These are phyloP conservation scores for Zoanthus solanderi DNA, from an alignment of 92 coral and sea anemone species.

Conservation along the genomic window DNA sequence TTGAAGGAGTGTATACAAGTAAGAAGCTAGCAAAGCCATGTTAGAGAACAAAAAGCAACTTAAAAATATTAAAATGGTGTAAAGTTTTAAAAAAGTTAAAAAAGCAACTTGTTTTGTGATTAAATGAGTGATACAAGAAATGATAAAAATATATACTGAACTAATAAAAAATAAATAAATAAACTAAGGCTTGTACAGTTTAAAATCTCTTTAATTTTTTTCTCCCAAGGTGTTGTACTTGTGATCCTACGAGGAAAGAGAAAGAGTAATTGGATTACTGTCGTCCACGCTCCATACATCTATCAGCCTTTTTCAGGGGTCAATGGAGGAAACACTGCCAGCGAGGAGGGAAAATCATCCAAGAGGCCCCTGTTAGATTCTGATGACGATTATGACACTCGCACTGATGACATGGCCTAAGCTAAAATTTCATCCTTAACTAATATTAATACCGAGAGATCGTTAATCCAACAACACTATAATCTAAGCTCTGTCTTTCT, in stretches of 20 bases:
- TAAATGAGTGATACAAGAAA: too few species aligned
- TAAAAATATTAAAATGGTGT: too few species aligned
- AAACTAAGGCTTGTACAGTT: neutral
- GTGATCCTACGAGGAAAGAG: conserved; percentile 28
- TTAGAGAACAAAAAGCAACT: too few species aligned
- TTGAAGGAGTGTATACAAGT: too few species aligned
- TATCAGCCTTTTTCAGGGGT: conserved; percentile 15
- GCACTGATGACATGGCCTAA: conserved; percentile 24
- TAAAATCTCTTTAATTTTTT: neutral
- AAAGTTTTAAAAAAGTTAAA: too few species aligned
- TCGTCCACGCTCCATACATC: conserved; percentile 25
- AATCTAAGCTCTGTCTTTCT: too few species aligned
- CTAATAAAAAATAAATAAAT: neutral
- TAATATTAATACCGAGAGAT: too few species aligned
- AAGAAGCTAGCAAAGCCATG: too few species aligned
- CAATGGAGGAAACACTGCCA: neutral
- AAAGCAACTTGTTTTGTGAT: too few species aligned
- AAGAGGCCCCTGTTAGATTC: conserved; percentile 27
- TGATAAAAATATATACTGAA: neutral
- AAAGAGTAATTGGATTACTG: conserved; percentile 19
- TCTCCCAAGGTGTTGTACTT: neutral
- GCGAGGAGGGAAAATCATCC: conserved; percentile 19
- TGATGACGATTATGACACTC: conserved; percentile 25
- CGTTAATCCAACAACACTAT: too few species aligned
- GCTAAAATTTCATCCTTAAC: neutral